Percentiles rank a stretch among this genome's conserved stretches.
Evolutionary conservation across 2,797 vertebrate genomes (phyloP).

Genomic region (Spinus olivaceus): DNA sequence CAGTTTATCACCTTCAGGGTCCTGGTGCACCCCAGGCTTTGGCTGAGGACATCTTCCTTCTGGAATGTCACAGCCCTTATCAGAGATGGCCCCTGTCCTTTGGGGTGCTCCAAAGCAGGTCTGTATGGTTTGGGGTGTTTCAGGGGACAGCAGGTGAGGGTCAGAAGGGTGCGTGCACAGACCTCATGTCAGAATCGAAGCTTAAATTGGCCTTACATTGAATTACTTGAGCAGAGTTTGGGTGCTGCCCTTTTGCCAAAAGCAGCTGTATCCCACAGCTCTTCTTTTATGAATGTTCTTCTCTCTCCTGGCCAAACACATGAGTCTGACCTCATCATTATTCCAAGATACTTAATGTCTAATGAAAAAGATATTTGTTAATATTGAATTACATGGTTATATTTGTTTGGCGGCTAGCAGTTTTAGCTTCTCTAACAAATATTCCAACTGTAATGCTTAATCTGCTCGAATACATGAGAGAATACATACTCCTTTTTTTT

Average conservation of each 20-base stretch:
- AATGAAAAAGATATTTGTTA: background rate
- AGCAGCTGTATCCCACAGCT: background rate
- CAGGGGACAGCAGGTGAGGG: background rate
- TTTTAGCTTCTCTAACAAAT: background rate
- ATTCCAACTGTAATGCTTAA: background rate
- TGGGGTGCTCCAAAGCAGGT: background rate
- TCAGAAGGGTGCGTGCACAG: background rate
- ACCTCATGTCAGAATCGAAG: background rate
- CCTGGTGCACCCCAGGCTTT: background rate
- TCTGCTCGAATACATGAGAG: background rate
- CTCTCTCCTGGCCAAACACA: background rate
- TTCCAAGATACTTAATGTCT: background rate
- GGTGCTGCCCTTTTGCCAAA: background rate
- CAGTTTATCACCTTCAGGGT: background rate
- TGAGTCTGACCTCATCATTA: background rate
- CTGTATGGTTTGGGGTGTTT: background rate
- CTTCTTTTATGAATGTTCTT: background rate
- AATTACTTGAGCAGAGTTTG: background rate
- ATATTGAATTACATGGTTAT: background rate
- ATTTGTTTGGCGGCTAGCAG: background rate
- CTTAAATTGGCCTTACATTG: background rate
- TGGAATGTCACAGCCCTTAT: accelerated
- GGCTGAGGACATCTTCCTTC: background rate
- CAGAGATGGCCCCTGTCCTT: background rate
- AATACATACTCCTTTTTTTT: background rate